Percentiles rank a stretch among this genome's conserved stretches.
Conservation (phyloP, 1,140 invertebrate genomes). For the Neodiprion lecontei region DNA sequence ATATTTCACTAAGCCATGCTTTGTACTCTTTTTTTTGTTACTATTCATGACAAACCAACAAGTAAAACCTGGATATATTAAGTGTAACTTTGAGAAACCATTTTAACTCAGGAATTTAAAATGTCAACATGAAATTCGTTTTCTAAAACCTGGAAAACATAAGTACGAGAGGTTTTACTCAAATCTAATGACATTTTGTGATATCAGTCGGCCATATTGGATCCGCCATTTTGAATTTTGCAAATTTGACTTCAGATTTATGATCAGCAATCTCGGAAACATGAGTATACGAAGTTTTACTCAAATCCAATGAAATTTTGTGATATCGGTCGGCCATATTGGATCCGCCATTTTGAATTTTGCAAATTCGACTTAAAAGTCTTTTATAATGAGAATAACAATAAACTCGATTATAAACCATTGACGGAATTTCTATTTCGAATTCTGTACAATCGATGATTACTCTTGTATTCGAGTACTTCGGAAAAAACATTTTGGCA, state of each 20-base stretch:
- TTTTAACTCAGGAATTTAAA: not conserved
- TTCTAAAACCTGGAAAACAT: not conserved
- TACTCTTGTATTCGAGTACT: constrained; percentile 44
- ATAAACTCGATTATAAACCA: constrained; percentile 32
- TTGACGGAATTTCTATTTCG: constrained; percentile 43
- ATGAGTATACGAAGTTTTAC: not conserved
- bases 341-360: not conserved
- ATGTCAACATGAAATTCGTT: not conserved
- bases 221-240: not conserved
- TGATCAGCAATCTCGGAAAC: not conserved
- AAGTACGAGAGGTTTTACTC: not conserved
- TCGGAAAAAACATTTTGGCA: constrained; percentile 36
- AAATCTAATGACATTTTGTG: not conserved
- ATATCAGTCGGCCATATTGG: not conserved
- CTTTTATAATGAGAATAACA: constrained; percentile 53
- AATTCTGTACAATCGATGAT: constrained; percentile 57
- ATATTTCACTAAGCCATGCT: not conserved
- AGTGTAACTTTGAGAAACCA: no score
- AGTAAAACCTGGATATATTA: no score
- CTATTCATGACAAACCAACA: not conserved
- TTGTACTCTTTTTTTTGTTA: not conserved
- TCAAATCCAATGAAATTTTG: not conserved
- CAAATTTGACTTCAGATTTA: not conserved
- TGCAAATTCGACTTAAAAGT: not conserved
- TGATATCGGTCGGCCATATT: not conserved